Percentiles rank a stretch among this genome's conserved stretches.
Evolutionary conservation across 2,888 invertebrate genomes (phyloP).

Genomic region (Agrochola lota): DNA sequence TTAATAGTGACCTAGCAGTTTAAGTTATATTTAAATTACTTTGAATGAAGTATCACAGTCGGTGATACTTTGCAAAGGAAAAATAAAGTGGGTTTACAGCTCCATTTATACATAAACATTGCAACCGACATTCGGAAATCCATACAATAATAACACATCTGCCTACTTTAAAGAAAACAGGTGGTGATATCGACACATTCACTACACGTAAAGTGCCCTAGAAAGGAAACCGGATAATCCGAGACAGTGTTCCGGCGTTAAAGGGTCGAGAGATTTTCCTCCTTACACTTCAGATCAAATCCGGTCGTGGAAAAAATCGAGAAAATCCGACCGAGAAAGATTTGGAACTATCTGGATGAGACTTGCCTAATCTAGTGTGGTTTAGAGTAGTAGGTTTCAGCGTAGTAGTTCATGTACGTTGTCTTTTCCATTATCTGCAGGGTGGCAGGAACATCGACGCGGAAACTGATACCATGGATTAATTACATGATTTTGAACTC

Average conservation of each 20-base stretch:
- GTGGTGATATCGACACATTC: slow-evolving; percentile 23
- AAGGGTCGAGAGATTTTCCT: slow-evolving; percentile 51
- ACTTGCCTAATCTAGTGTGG: slow-evolving; percentile 1
- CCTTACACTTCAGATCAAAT: slow-evolving; percentile 46
- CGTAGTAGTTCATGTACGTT: neutral
- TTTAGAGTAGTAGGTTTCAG: slow-evolving; percentile 21
- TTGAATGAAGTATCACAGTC: neutral
- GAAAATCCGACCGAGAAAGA: slow-evolving; percentile 21
- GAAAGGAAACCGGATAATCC: slow-evolving; percentile 57
- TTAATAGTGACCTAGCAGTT: neutral
- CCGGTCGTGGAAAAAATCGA: slow-evolving; percentile 37
- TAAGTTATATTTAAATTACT: neutral
- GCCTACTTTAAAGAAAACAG: slow-evolving; percentile 14
- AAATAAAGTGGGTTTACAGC: neutral
- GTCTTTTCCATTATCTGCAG: neutral
- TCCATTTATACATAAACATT: neutral
- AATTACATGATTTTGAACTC: too few species aligned
- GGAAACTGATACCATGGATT: too few species aligned
- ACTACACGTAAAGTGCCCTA: slow-evolving; percentile 47
- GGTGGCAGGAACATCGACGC: too few species aligned
- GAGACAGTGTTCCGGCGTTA: slow-evolving; percentile 45
- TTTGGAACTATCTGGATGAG: slow-evolving; percentile 21
- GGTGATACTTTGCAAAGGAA: neutral
- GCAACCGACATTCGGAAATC: neutral
- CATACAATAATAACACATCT: slow-evolving; percentile 33